Evolutionary conservation across 2,797 vertebrate species (phyloP).

Genomic region (Phrynocephalus vlangalii): DNA sequence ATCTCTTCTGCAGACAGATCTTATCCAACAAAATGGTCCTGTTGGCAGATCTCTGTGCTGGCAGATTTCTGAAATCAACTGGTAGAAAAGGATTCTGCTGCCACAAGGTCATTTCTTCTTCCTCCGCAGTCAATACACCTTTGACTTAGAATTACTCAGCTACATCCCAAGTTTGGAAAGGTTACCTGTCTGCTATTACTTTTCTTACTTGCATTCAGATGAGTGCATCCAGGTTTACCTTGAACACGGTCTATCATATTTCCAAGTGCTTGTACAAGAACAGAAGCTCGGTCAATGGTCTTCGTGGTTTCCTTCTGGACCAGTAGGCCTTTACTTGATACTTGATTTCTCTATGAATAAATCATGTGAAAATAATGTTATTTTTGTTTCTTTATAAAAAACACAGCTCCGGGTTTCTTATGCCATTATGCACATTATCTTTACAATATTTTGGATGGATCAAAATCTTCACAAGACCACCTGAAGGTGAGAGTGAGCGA

Average conservation of each 20-base stretch:
- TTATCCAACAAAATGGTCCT: too few species aligned
- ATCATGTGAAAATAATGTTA: constrained; percentile 65
- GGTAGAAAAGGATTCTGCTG: too few species aligned
- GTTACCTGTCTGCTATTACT: background rate
- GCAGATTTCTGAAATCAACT: too few species aligned
- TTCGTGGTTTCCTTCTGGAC: constrained; percentile 82
- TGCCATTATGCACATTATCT: too few species aligned
- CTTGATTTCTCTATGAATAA: constrained; percentile 82
- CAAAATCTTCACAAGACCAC: too few species aligned
- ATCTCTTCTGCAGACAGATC: too few species aligned
- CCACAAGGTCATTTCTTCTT: too few species aligned
- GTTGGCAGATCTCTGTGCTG: too few species aligned
- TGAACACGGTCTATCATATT: constrained; percentile 84
- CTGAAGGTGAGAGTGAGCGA: too few species aligned
- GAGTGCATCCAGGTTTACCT: constrained; percentile 80
- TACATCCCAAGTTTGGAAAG: background rate
- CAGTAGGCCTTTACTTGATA: constrained; percentile 75
- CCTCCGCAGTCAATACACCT: background rate
- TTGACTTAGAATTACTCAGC: background rate
- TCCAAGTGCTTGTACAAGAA: constrained; percentile 83
- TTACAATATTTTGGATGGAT: too few species aligned
- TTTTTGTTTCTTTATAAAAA: constrained; percentile 38
- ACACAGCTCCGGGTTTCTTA: too few species aligned
- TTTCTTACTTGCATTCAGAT: constrained; percentile 44
- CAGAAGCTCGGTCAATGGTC: constrained; percentile 83